phyloP scores from a whole-genome alignment of 2,888 invertebrate genomes.

The Idaea dimidiata region DNA sequence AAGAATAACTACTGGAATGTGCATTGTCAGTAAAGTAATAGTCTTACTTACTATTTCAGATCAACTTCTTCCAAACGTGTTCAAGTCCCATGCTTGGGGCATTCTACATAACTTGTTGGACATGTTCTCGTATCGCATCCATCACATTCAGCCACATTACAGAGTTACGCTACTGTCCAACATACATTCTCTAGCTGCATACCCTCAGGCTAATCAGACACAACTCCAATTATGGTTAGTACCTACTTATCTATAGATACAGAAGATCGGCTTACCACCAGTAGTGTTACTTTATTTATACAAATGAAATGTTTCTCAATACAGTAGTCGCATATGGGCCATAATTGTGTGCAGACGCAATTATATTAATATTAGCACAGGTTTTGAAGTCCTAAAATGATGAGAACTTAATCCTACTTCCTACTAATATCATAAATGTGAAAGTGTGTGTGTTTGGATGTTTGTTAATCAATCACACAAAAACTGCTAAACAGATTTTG shows the following conservation, averaged over 20 bases:
- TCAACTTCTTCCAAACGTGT: conserved; percentile 93
- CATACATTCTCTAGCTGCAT: conserved; percentile 93
- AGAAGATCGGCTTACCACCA: too few species aligned
- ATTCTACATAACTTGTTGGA: conserved; percentile 96
- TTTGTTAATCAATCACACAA: too few species aligned
- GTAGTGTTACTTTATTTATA: too few species aligned
- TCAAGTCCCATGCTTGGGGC: conserved; percentile 96
- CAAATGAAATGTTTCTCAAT: too few species aligned
- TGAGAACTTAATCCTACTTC: too few species aligned
- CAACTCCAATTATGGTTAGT: conserved; percentile 93
- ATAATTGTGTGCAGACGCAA: too few species aligned
- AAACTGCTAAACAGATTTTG: too few species aligned
- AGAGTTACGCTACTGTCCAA: conserved; percentile 94
- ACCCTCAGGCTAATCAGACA: conserved; percentile 96
- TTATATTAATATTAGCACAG: too few species aligned
- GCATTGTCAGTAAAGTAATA: conserved; percentile 4
- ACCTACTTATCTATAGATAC: background rate
- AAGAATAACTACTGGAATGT: conserved; percentile 7
- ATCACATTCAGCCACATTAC: conserved; percentile 98
- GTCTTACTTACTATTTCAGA: conserved; percentile 65
- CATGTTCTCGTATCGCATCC: conserved; percentile 98
- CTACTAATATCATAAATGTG: too few species aligned
- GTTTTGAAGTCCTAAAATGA: too few species aligned
- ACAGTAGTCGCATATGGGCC: too few species aligned
- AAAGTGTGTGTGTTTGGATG: too few species aligned